These are phyloP conservation scores for Spermophilus dauricus DNA, from an alignment of 2,113 vertebrate genomes.

Conservation along the genomic window DNA sequence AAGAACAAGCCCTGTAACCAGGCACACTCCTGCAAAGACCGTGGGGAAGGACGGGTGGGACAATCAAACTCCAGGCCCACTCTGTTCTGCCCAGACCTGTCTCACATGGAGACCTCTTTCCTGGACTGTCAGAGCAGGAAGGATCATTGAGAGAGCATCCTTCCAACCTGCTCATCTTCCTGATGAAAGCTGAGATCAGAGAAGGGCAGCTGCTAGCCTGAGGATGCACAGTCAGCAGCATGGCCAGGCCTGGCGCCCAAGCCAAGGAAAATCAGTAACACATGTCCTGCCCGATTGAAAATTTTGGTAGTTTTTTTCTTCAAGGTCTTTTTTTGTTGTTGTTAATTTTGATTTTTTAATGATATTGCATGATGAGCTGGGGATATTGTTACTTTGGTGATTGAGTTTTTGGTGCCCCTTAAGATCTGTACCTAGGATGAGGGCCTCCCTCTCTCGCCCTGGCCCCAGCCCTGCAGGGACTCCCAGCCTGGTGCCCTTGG, in stretches of 20 bases:
- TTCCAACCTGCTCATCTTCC: neutral
- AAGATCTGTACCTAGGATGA: too few species aligned
- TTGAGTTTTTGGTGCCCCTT: neutral
- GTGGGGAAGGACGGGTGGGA: neutral
- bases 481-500: neutral
- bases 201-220: neutral
- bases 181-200: neutral
- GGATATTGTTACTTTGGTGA: neutral
- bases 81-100: neutral
- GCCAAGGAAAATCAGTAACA: neutral
- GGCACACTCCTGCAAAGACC: neutral
- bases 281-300: neutral
- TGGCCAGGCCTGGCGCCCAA: neutral
- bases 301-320: neutral
- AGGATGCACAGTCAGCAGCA: neutral
- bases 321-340: neutral
- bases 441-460: neutral
- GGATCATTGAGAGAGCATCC: neutral
- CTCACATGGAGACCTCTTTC: rapidly evolving
- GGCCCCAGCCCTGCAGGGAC: neutral
- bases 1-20: neutral
- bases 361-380: neutral
- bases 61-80: neutral
- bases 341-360: slow-evolving; percentile 13
- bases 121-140: neutral